A percentile compares a stretch with the other conserved stretches of the same genome.
These are phyloP conservation scores for Melierax canorus DNA, from an alignment of 2,113 vertebrate species.

Conservation along the genomic window DNA sequence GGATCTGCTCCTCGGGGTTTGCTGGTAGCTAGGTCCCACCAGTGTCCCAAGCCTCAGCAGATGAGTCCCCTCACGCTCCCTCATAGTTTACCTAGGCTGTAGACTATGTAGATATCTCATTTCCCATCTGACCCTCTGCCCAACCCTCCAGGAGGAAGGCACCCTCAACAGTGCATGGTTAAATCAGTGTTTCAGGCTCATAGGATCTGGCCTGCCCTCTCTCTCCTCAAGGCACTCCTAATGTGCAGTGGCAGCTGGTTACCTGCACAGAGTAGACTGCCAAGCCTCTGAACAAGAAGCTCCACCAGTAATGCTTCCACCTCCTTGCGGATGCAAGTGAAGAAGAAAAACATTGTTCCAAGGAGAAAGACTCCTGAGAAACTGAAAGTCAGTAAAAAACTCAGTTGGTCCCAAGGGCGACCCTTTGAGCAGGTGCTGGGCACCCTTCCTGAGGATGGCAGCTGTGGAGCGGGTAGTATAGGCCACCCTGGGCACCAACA, in stretches of 20 bases:
- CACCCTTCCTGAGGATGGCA: neutral
- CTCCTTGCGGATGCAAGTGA: neutral
- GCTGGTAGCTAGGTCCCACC: neutral
- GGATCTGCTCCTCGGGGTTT: neutral
- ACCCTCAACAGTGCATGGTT: neutral
- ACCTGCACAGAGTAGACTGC: neutral
- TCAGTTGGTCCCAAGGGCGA: rapidly evolving
- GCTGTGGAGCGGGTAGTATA: neutral
- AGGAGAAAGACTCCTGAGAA: neutral
- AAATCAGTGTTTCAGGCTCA: neutral
- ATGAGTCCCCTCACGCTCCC: neutral
- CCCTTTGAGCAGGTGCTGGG: neutral
- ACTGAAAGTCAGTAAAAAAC: neutral
- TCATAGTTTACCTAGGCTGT: neutral
- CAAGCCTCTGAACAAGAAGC: neutral
- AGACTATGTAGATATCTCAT: neutral
- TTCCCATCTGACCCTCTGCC: neutral
- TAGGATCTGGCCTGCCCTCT: neutral
- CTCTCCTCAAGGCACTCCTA: neutral
- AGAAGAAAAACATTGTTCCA: neutral
- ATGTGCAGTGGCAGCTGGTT: neutral
- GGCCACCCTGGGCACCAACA: neutral
- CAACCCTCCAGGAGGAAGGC: neutral
- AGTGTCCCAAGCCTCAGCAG: neutral
- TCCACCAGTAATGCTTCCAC: neutral